phyloP scores from a whole-genome alignment of 2,797 vertebrate species.

The Sciaenops ocellatus region DNA sequence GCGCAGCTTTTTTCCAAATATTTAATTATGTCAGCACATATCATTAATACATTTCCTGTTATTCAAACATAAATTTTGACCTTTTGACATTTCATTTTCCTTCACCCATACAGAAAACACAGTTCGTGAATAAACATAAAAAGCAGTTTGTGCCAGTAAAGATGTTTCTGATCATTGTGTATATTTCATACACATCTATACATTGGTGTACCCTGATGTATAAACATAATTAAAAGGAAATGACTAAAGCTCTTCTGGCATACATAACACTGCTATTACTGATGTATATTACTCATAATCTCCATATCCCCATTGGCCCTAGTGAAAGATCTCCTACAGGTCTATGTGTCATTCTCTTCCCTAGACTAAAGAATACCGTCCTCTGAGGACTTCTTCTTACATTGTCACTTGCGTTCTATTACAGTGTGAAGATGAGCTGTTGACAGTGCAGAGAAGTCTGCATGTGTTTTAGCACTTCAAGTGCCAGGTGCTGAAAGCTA shows the following conservation, averaged over 20 bases:
- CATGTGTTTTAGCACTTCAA: slow-evolving; percentile 42
- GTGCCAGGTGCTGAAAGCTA: slow-evolving; percentile 28
- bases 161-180: too few relatives aligned
- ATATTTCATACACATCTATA: too few relatives aligned
- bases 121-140: too few relatives aligned
- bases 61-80: too few relatives aligned
- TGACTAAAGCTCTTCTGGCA: not conserved
- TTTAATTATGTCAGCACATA: too few relatives aligned
- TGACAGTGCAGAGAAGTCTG: slow-evolving; percentile 34
- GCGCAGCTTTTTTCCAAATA: too few relatives aligned
- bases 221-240: too few relatives aligned
- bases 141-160: too few relatives aligned
- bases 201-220: too few relatives aligned
- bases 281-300: slow-evolving; percentile 34
- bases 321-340: slow-evolving; percentile 32
- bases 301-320: slow-evolving; percentile 27
- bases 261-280: not conserved
- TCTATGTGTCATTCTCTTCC: slow-evolving; percentile 35
- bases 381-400: slow-evolving; percentile 24
- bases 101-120: too few relatives aligned
- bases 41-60: too few relatives aligned
- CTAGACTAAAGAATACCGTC: slow-evolving; percentile 21
- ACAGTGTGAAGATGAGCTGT: slow-evolving; percentile 24
- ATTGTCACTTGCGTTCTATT: slow-evolving; percentile 6
- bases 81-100: too few relatives aligned